Conservation (phyloP, 2,113 vertebrate species). For the Corythornis madagascariensis region DNA sequence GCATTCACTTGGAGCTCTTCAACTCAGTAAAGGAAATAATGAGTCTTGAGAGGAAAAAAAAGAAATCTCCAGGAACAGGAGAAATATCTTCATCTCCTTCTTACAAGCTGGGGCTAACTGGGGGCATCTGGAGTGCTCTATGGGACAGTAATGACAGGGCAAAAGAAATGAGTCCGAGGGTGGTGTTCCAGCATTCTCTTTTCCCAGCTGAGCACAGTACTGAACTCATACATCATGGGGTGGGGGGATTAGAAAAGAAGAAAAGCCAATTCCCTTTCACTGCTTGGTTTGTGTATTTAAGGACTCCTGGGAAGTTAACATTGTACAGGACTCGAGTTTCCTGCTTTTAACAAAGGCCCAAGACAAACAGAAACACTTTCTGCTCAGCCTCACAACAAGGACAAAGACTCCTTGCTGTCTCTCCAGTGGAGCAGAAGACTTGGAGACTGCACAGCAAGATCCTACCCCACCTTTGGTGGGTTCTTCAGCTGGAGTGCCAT, state of each 20-base stretch:
- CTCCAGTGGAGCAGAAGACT: neutral
- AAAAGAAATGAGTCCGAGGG: neutral
- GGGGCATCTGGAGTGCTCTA: neutral
- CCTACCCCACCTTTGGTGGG: neutral
- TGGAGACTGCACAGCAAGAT: neutral
- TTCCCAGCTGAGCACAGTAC: neutral
- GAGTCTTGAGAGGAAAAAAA: neutral
- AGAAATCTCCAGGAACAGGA: neutral
- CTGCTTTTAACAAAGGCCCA: neutral
- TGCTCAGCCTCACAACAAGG: neutral
- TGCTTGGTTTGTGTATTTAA: slow-evolving; percentile 1
- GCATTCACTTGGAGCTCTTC: neutral
- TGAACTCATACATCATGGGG: neutral
- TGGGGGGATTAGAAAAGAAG: neutral
- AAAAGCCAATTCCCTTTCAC: neutral
- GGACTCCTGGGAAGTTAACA: neutral
- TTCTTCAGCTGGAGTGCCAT: neutral
- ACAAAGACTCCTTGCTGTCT: neutral
- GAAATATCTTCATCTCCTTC: neutral
- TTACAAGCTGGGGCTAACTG: neutral
- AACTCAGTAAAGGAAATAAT: neutral
- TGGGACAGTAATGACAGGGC: neutral
- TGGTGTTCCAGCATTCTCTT: neutral
- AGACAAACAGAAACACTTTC: neutral
- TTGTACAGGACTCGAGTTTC: neutral